These are phyloP conservation scores for Tor tambroides DNA, from an alignment of 2,113 vertebrate species.

Conservation along the genomic window DNA sequence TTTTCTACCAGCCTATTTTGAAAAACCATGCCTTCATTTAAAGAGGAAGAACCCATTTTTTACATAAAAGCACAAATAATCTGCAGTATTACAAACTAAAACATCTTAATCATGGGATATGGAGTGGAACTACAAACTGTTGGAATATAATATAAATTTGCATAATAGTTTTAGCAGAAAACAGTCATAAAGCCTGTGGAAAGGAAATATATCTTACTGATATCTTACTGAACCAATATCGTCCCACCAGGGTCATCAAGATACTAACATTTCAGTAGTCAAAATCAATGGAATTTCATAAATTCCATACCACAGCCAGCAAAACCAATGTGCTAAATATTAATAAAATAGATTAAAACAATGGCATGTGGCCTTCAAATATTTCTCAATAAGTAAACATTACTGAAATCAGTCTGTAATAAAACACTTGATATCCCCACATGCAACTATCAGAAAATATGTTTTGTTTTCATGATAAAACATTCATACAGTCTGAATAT, in stretches of 20 bases:
- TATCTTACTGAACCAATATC: background rate
- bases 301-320: background rate
- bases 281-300: background rate
- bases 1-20: background rate
- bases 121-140: background rate
- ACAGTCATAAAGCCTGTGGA: background rate
- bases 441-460: too few relatives aligned
- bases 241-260: background rate
- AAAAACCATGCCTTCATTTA: background rate
- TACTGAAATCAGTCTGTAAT: background rate
- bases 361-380: background rate
- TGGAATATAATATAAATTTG: background rate
- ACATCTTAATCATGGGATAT: too few relatives aligned
- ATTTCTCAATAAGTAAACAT: background rate
- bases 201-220: background rate
- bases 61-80: slow-evolving; percentile 21
- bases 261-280: background rate
- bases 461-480: background rate
- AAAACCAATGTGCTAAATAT: background rate
- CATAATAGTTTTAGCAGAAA: background rate
- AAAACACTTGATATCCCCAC: too few relatives aligned
- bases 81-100: background rate
- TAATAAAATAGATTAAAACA: background rate
- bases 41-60: slow-evolving; percentile 5
- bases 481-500: background rate